Base-by-base conservation (phyloP, 2,888 invertebrate genomes). In the Meteorus cinctellus region DNA sequence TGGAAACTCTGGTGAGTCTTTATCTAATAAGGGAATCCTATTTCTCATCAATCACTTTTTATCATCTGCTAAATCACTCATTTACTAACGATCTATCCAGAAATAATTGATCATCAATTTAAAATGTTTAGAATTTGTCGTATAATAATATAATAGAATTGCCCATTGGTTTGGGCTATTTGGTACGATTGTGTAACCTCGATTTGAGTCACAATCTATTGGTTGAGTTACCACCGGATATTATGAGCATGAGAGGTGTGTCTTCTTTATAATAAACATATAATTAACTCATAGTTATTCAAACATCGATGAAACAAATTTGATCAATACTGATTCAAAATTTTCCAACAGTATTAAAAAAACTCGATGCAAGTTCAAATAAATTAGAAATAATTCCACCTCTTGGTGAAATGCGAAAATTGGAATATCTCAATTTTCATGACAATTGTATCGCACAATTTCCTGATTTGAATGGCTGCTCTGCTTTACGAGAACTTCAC, bases 111-210 rank as follows among this genome's bases (percentile, higher is more conserved):
- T 51, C 36, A 19, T 24, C n/a, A 29, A n/a, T 75, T 14, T n/a
- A 24, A 66, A 67, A 66, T 76, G 80, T 83, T 75, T 89, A 96
- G 96, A 95, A 96, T 90, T 89, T 96, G 82, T 95, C 96, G 48
- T 91, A 94, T 90, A 97, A 96, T 90, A 92, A 93, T 85, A 90
- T 97, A 90, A 91, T 91, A 80, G 90, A 89, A 78, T 89, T 98
- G 86, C 96, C 97, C 34, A 91, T 93, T 79, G 96, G 96, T 85
- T 93, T 97, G 91, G 96, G 96, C 80, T 96, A 95, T 90, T 90
- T 96, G 88, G 95, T 96, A 78, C 93, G 96, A 83, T 91, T 96
- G 87, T 93, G 92, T 75, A 93, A 94, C 86, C 90, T 96, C 81
- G 93, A 95, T 88, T 88, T 96, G 77, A 94, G 95, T 81, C 91